Percentiles rank a stretch among this genome's conserved stretches.
phyloP scores from a whole-genome alignment of 2,113 vertebrate genomes.

The Craseonycteris thonglongyai region DNA sequence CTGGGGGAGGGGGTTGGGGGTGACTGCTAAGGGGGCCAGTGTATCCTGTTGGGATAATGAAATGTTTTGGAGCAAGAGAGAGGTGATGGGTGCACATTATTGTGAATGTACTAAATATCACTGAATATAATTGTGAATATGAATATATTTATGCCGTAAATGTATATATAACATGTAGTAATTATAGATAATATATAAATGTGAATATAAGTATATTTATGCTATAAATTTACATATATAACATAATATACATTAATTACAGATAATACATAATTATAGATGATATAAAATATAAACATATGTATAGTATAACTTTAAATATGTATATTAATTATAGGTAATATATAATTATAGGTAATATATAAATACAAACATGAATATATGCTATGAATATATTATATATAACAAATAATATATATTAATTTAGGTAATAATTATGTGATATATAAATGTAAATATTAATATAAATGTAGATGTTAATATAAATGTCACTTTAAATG shows the following conservation, averaged over 20 bases:
- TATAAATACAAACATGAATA: background rate
- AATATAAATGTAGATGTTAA: background rate
- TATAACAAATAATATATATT: background rate
- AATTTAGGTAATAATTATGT: background rate
- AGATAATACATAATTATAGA: background rate
- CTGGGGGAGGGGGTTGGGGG: accelerated
- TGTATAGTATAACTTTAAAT: background rate
- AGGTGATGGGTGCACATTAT: no score
- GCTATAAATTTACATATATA: background rate
- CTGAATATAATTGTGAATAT: background rate
- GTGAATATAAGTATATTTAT: background rate
- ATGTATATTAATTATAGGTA: background rate
- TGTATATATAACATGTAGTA: background rate
- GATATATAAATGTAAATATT: background rate
- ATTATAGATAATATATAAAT: background rate
- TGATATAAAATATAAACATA: background rate
- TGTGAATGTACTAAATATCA: background rate
- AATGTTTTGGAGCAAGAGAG: background rate
- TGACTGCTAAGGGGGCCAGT: accelerated
- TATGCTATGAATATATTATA: background rate
- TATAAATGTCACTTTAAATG: background rate
- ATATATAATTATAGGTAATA: background rate
- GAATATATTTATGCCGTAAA: background rate
- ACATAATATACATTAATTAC: background rate
- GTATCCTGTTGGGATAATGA: background rate